phyloP scores from a whole-genome alignment of 2,888 invertebrate species.

The Nezara viridula region DNA sequence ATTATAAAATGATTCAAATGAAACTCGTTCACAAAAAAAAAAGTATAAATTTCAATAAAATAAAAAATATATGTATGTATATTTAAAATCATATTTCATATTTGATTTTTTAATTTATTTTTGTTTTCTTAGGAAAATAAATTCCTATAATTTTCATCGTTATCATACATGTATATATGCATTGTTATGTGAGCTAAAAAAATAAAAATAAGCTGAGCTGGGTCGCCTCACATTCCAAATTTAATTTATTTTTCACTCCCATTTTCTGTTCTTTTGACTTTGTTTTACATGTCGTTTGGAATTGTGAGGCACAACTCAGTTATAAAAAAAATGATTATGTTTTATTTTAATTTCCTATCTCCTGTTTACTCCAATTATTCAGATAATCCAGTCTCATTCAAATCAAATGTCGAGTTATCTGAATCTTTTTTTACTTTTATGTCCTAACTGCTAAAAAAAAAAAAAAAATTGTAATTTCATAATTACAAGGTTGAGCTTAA shows the following conservation, averaged over 20 bases:
- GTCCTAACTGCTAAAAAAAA: too few relatives aligned
- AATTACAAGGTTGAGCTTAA: too few relatives aligned
- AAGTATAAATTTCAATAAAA: conserved; percentile 40
- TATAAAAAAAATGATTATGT: neutral
- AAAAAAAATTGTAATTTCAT: too few relatives aligned
- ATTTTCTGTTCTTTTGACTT: conserved; percentile 51
- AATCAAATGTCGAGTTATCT: too few relatives aligned
- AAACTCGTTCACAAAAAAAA: conserved; percentile 35
- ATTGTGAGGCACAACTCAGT: conserved; percentile 57
- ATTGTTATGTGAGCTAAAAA: conserved; percentile 42
- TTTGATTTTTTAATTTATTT: conserved; percentile 37
- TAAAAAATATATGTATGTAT: conserved; percentile 23
- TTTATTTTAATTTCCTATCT: neutral
- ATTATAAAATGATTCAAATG: conserved; percentile 49
- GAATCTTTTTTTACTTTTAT: too few relatives aligned
- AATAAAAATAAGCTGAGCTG: conserved; percentile 31
- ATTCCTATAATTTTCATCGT: conserved; percentile 51
- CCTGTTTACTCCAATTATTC: too few relatives aligned
- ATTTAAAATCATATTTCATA: conserved; percentile 36
- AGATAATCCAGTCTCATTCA: too few relatives aligned
- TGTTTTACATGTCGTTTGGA: conserved; percentile 51
- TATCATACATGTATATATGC: conserved; percentile 57
- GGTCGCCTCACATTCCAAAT: conserved; percentile 57
- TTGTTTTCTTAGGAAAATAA: conserved; percentile 39
- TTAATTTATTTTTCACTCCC: conserved; percentile 54